Evolutionary conservation across 1,140 invertebrate species (phyloP).

Genomic region (Epicauta chinensis): DNA sequence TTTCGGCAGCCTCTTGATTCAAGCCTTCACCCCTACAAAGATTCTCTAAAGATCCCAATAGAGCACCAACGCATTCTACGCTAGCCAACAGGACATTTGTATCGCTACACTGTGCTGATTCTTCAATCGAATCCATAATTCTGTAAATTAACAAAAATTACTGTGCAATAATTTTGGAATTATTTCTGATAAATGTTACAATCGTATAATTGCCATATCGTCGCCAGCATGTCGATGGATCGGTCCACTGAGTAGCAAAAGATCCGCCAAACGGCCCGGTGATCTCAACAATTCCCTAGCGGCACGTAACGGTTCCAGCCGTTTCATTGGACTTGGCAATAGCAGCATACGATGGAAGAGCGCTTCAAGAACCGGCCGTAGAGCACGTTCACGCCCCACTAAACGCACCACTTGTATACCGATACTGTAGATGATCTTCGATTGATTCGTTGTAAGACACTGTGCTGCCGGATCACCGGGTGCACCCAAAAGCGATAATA

Average conservation of each 20-base stretch:
- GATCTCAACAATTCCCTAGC: constrained; percentile 67
- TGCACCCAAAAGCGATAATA: constrained; percentile 80
- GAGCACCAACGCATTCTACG: constrained; percentile 76
- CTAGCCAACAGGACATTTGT: constrained; percentile 69
- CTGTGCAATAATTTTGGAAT: constrained; percentile 33
- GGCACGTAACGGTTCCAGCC: constrained; percentile 77
- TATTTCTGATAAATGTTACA: no score
- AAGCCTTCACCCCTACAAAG: constrained; percentile 66
- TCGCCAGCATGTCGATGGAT: constrained; percentile 70
- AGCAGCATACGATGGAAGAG: constrained; percentile 87
- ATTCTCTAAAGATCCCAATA: constrained; percentile 76
- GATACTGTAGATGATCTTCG: constrained; percentile 83
- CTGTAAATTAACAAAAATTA: constrained; percentile 46
- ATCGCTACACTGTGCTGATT: constrained; percentile 61
- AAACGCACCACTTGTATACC: constrained; percentile 80
- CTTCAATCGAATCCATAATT: constrained; percentile 86
- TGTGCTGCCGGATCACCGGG: constrained; percentile 62
- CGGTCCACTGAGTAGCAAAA: constrained; percentile 69
- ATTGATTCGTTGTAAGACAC: constrained; percentile 68
- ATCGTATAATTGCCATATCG: constrained; percentile 82
- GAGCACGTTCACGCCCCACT: constrained; percentile 73
- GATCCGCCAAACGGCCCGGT: constrained; percentile 64
- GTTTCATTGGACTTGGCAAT: constrained; percentile 75
- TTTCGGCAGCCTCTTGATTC: constrained; percentile 50
- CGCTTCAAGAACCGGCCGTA: constrained; percentile 84